Percentiles rank a stretch among this genome's conserved stretches.
These are phyloP conservation scores for Mythimna vitellina DNA, from an alignment of 2,888 invertebrate genomes.

Conservation along the genomic window DNA sequence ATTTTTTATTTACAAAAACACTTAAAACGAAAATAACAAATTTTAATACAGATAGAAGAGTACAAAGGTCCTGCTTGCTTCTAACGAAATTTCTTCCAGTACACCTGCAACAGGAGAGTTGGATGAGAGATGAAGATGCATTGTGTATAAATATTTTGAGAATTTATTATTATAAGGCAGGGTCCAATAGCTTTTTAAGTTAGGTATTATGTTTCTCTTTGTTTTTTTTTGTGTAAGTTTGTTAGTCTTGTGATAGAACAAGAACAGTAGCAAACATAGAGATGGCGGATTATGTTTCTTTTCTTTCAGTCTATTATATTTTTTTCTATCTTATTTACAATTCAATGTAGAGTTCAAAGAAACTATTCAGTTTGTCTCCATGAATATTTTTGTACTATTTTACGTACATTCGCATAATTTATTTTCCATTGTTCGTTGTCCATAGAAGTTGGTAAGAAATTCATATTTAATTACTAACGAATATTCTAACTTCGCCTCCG, in stretches of 20 bases:
- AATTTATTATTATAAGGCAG: too few species aligned
- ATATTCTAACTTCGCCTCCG: constrained; percentile 1
- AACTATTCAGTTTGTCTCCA: constrained; percentile 22
- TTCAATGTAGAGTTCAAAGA: constrained; percentile 29
- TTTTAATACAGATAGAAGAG: too few species aligned
- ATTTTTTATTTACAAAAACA: too few species aligned
- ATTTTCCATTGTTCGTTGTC: neutral
- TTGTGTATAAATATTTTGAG: too few species aligned
- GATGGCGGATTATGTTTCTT: constrained; percentile 25
- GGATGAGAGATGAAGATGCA: too few species aligned
- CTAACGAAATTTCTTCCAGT: too few species aligned
- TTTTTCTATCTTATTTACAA: constrained; percentile 7
- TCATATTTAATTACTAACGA: constrained; percentile 2
- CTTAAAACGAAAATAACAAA: too few species aligned
- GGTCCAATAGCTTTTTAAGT: constrained; percentile 9
- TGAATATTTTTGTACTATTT: neutral
- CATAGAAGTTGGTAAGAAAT: neutral
- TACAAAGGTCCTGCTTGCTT: too few species aligned
- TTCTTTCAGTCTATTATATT: neutral
- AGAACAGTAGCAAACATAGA: constrained; percentile 1
- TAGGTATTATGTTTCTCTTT: neutral
- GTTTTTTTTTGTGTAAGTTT: constrained; percentile 9
- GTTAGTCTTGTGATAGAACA: neutral
- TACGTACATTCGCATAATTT: neutral
- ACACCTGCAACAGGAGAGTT: too few species aligned